Percentiles rank a stretch among this genome's conserved stretches.
These are phyloP conservation scores for Drosophila quinaria DNA, from an alignment of 2,888 invertebrate species.

Conservation along the genomic window DNA sequence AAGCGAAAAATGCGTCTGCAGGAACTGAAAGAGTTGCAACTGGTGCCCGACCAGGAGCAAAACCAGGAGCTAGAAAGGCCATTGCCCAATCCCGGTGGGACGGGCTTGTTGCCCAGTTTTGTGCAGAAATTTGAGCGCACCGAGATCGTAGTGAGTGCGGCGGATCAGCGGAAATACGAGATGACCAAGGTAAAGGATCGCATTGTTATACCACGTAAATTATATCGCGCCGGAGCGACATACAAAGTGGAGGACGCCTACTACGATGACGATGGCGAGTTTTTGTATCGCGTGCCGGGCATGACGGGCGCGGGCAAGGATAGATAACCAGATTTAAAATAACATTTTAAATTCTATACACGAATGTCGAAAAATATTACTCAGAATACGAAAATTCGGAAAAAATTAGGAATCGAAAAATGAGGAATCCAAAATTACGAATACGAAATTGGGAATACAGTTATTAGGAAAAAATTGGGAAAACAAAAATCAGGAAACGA, in stretches of 20 bases:
- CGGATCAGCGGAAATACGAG: conserved; percentile 78
- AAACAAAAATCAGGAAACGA: too few species aligned
- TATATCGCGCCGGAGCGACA: conserved; percentile 88
- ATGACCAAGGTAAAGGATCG: conserved; percentile 85
- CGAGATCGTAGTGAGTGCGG: conserved; percentile 81
- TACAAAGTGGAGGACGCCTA: conserved; percentile 92
- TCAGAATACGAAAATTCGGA: too few species aligned
- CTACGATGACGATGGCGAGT: conserved; percentile 92
- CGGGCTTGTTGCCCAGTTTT: conserved; percentile 56
- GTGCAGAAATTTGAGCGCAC: conserved; percentile 77
- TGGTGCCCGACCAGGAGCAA: conserved; percentile 32
- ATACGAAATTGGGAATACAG: too few species aligned
- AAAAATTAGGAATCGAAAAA: too few species aligned
- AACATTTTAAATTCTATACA: too few species aligned
- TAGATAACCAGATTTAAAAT: conserved; percentile 2
- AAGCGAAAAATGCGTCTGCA: conserved; percentile 81
- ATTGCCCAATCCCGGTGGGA: conserved; percentile 66
- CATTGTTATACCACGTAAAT: conserved; percentile 90
- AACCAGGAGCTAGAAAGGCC: conserved; percentile 21
- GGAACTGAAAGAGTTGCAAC: conserved; percentile 70
- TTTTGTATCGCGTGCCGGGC: conserved; percentile 92
- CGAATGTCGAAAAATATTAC: too few species aligned
- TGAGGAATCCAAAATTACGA: too few species aligned
- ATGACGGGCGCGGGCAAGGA: conserved; percentile 84
- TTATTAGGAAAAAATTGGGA: too few species aligned